phyloP scores from a whole-genome alignment of 2,888 invertebrate genomes.

The Cryptus viduatorius region DNA sequence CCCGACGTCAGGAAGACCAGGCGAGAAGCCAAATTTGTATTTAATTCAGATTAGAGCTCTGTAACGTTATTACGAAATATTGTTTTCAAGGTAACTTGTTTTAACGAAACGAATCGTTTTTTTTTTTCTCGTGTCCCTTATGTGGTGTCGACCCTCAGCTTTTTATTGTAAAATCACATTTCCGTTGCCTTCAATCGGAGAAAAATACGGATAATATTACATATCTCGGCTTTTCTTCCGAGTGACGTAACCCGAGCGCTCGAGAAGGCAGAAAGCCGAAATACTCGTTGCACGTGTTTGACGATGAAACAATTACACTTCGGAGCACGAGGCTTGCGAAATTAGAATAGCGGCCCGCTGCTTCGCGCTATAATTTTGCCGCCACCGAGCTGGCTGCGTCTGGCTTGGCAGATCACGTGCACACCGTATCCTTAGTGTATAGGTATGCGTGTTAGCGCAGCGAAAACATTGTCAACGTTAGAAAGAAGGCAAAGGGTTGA shows the following conservation, averaged over 20 bases:
- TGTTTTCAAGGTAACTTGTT: too few relatives aligned
- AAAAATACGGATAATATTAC: not conserved
- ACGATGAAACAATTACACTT: not conserved
- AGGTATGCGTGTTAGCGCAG: conserved; percentile 33
- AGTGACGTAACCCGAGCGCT: not conserved
- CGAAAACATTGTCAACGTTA: conserved; percentile 6
- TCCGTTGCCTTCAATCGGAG: too few relatives aligned
- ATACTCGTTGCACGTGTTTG: conserved; percentile 4
- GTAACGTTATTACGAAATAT: too few relatives aligned
- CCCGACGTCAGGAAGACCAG: not conserved
- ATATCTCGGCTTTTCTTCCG: not conserved
- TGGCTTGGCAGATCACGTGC: conserved; percentile 34
- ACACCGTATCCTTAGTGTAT: not conserved
- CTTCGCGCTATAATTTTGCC: not conserved
- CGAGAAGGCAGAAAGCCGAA: not conserved
- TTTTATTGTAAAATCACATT: too few relatives aligned
- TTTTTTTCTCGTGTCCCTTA: too few relatives aligned
- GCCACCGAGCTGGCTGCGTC: conserved; percentile 24
- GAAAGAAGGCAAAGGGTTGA: conserved; percentile 38
- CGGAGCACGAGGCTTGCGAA: conserved; percentile 4
- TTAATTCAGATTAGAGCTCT: not conserved
- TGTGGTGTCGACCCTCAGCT: too few relatives aligned
- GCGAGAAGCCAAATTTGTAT: not conserved
- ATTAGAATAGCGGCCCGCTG: conserved; percentile 8
- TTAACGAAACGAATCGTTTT: too few relatives aligned